Evolutionary conservation across 92 coral and sea anemone genomes (phyloP), one percentile per base, ranked within the genome.

Genomic region (Pocillopora grandis): DNA sequence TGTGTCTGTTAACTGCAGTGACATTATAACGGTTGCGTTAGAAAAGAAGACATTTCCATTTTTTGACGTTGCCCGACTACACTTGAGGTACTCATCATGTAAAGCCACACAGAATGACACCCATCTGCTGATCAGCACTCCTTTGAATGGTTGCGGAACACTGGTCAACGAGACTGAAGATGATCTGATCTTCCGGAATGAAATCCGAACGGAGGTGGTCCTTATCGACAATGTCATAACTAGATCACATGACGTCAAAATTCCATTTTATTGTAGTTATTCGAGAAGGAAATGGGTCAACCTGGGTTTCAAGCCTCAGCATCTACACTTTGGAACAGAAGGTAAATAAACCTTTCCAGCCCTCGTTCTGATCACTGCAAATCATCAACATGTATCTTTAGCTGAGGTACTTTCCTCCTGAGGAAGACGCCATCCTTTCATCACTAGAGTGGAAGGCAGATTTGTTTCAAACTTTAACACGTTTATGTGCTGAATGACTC

Each of bases 181-280:
- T 10, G 61, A 20, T n/a, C 33, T 83, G 9, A 31, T 76, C 18
- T 83, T 83, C 48, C 75, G 87, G 87, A 83, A 83, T 57, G 73
- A 83, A 75, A 56, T 83, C 35, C 80, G 9, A 58, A 80, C 78
- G 63, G 87, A 83, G 56, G 80, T 74, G 2, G 80, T 83, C 80
- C 11, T 83, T 36, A 74, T 83, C 52, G 81, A 76, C 20, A 13
- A 12, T 65, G 87, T 83, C 35, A 66, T 83, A 55, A 74, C 87
- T 35, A 72, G 87, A 37, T 62, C 80, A 85, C 82, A 72, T 1
- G 85, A 88, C 58, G 61, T 84, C 76, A 56, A 14, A 27, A 9
- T 88, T 5, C 91, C 91, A 57, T 84, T 88, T 48, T 88, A 77
- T 79, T 88, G 91, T 75, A 75, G 78, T 42, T 88, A 88, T 78